phyloP scores from a whole-genome alignment of 2,113 vertebrate genomes.

The Astatoreochromis straeleni region DNA sequence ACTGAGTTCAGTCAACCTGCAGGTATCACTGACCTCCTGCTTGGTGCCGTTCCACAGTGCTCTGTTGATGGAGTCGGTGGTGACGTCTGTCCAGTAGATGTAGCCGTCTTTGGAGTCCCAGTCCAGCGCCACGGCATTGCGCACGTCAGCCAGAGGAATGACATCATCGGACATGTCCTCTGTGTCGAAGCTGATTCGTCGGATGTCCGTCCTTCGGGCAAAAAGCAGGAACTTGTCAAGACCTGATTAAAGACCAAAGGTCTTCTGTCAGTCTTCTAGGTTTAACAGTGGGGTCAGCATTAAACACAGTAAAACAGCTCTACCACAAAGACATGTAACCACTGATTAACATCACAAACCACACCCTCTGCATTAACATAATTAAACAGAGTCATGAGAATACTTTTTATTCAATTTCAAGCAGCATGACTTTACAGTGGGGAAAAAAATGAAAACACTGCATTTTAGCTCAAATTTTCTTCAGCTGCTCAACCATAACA shows the following conservation, averaged over 20 bases:
- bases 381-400: neutral
- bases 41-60: slow-evolving; percentile 92
- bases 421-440: neutral
- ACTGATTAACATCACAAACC: neutral
- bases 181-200: slow-evolving; percentile 98
- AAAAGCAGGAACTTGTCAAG: slow-evolving; percentile 99
- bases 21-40: slow-evolving; percentile 82
- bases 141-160: slow-evolving; percentile 93
- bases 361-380: neutral
- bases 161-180: slow-evolving; percentile 96
- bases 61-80: slow-evolving; percentile 95
- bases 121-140: slow-evolving; percentile 96
- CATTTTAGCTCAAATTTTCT: neutral
- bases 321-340: neutral
- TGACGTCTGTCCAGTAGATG: slow-evolving; percentile 98
- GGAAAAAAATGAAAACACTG: neutral
- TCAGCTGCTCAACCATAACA: neutral
- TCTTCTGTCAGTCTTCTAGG: slow-evolving; percentile 98
- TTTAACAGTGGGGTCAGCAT: slow-evolving; percentile 76
- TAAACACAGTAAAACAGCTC: slow-evolving; percentile 60
- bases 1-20: neutral
- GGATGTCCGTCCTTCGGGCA: slow-evolving; percentile 99
- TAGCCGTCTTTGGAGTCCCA: slow-evolving; percentile 89
- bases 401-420: neutral
- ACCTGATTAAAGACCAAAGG: slow-evolving; percentile 99